A percentile compares a stretch with the other conserved stretches of the same genome.
phyloP scores from a whole-genome alignment of 1,140 invertebrate species.

The Hypsibius dujardini region DNA sequence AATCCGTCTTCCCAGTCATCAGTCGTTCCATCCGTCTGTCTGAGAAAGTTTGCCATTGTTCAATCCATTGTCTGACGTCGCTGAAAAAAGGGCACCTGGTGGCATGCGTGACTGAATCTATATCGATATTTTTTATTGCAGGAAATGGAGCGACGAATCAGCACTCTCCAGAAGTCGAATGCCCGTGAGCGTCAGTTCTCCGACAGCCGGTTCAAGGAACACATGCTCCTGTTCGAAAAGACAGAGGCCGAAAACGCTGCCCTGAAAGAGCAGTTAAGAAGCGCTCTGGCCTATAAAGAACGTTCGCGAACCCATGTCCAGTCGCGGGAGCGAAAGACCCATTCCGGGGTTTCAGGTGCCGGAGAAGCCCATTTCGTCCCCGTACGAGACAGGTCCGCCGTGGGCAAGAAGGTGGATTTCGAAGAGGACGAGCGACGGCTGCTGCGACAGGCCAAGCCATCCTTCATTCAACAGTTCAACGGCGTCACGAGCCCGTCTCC shows the following conservation, averaged over 20 bases:
- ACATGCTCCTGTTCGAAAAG: neutral
- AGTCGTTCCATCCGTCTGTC: too few species aligned
- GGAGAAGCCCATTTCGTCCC: too few species aligned
- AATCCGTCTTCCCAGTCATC: too few species aligned
- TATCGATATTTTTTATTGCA: neutral
- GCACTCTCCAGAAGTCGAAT: neutral
- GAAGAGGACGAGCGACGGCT: neutral
- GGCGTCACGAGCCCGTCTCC: too few species aligned
- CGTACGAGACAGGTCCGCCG: neutral
- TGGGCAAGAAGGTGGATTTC: neutral
- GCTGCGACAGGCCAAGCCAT: neutral
- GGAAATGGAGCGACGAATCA: neutral
- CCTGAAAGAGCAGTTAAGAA: neutral
- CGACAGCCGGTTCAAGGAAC: neutral
- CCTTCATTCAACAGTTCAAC: neutral
- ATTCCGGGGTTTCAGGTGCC: neutral
- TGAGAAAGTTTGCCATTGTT: too few species aligned
- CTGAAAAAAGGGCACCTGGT: too few species aligned
- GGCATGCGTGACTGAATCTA: too few species aligned
- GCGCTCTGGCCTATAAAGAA: neutral
- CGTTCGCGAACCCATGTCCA: neutral
- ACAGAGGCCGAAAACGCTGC: neutral
- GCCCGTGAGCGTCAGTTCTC: conserved; percentile 3
- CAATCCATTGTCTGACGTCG: too few species aligned
- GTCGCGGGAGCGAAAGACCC: neutral